These are phyloP conservation scores for Pristionchus mayeri DNA, from an alignment of 2,888 invertebrate genomes.

Conservation along the genomic window DNA sequence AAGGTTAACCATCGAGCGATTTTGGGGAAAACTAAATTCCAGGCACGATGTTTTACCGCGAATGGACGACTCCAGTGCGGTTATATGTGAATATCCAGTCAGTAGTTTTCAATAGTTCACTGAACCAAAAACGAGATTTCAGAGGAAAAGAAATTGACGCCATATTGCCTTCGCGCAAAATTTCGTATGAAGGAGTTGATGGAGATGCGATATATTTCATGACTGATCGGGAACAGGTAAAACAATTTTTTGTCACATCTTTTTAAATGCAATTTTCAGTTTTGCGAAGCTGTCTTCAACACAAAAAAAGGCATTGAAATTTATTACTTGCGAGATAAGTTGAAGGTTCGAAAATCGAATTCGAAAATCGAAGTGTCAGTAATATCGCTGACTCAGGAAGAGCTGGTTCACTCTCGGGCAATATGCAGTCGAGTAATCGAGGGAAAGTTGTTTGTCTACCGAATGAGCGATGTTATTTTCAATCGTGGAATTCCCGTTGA, in stretches of 20 bases:
- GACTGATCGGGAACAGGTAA: neutral
- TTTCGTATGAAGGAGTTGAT: neutral
- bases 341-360: neutral
- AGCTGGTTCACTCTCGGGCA: neutral
- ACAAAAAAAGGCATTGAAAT: neutral
- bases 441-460: neutral
- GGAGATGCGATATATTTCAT: neutral
- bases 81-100: too few relatives aligned
- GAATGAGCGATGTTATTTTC: neutral
- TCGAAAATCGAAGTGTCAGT: neutral
- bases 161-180: neutral
- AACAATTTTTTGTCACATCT: too few relatives aligned
- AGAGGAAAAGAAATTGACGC: neutral
- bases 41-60: too few relatives aligned
- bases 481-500: neutral
- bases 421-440: neutral
- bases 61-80: too few relatives aligned
- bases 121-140: neutral
- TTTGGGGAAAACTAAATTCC: too few relatives aligned
- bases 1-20: too few relatives aligned
- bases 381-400: neutral
- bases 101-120: too few relatives aligned
- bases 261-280: neutral
- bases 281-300: neutral
- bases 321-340: neutral